Conservation (phyloP, 2,888 invertebrate species). For the Dilophus febrilis region DNA sequence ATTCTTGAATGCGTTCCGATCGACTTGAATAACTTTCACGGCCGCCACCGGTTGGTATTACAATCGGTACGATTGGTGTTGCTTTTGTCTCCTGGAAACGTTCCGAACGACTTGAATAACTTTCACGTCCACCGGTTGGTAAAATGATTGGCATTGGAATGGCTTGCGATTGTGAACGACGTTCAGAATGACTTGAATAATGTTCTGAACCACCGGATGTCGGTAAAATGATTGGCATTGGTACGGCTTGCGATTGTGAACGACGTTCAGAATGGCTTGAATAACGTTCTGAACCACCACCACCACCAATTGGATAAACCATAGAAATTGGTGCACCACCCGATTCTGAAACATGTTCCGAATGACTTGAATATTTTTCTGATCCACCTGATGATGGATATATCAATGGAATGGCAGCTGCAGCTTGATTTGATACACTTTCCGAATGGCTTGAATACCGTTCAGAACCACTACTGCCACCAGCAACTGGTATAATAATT, state of each 20-base stretch:
- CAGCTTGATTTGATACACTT: background rate
- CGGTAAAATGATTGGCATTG: constrained; percentile 8
- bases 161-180: background rate
- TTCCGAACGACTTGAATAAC: constrained; percentile 5
- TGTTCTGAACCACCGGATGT: constrained; percentile 5
- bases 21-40: constrained; percentile 10
- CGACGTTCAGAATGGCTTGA: constrained; percentile 12
- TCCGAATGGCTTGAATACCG: background rate
- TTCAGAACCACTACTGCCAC: background rate
- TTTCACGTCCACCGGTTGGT: background rate
- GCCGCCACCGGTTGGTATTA: constrained; percentile 8
- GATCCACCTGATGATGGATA: constrained; percentile 14
- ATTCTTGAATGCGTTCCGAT: constrained; percentile 2
- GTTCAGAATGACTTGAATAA: constrained; percentile 7
- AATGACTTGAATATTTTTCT: background rate
- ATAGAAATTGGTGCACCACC: background rate
- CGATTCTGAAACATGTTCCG: background rate
- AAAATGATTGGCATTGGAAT: constrained; percentile 4
- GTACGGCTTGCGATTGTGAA: constrained; percentile 10
- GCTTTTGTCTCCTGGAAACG: constrained; percentile 6
- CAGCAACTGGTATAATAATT: constrained; percentile 15
- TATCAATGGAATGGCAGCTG: background rate
- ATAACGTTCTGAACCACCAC: constrained; percentile 9
- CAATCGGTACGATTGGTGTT: constrained; percentile 6
- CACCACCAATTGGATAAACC: constrained; percentile 6